Percentiles rank a stretch among this genome's conserved stretches.
Evolutionary conservation across 2,888 invertebrate genomes (phyloP).

Genomic region (Pecten maximus): DNA sequence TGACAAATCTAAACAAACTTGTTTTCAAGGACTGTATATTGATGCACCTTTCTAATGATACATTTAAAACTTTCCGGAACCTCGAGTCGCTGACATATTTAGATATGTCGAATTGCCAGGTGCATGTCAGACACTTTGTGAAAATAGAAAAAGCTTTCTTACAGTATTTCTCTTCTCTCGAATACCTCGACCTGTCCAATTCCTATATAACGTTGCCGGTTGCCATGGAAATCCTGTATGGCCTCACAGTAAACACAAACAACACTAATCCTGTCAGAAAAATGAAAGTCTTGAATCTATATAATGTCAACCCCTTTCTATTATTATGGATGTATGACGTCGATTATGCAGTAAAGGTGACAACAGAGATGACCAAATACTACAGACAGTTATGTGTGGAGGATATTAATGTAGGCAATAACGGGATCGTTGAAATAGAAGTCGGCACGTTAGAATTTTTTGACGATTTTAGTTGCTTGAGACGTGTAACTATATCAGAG

Average conservation of each 20-base stretch:
- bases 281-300: not conserved
- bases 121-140: not conserved
- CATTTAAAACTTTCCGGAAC: not conserved
- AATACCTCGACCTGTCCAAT: not conserved
- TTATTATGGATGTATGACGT: not conserved
- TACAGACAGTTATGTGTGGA: not conserved
- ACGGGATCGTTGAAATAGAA: not conserved
- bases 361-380: not conserved
- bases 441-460: not conserved
- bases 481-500: not conserved
- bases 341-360: not conserved
- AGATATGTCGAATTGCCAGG: not conserved
- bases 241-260: not conserved
- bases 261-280: not conserved
- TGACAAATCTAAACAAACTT: not conserved
- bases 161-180: not conserved
- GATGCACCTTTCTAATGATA: not conserved
- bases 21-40: not conserved
- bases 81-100: not conserved
- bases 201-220: not conserved
- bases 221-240: not conserved
- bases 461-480: constrained; percentile 5
- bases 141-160: not conserved
- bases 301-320: not conserved
- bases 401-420: not conserved